Base-by-base conservation (phyloP, 30 jellyfish, hydroid and myxozoan species). In the Sanderia malayensis region DNA sequence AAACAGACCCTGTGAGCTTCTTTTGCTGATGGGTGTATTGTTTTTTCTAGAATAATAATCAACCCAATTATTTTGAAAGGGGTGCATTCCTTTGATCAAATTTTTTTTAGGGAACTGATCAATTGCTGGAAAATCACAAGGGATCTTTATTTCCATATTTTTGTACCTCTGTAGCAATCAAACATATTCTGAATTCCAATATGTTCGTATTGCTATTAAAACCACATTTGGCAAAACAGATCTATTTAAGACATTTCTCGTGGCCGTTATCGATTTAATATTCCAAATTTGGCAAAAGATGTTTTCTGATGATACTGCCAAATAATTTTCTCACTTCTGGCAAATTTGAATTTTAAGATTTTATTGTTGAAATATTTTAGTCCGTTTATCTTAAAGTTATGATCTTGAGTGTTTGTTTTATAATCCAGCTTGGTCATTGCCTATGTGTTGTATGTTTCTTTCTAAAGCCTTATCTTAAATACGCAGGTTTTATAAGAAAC, bases 341-440 rank as follows among this genome's bases (percentile, higher is more conserved):
- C 55, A 41, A 41, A 41, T 41, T 41, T 41, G 55, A 41, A 41
- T 41, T 41, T 41, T 6, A 41, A 41, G 8, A 41, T 41, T 41
- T 41, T 41, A 41, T 41, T 15, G 55, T 41, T 41, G 55, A 41
- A 41, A 15, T 41, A 41, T 41, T 41, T 41, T 41, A 41, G 55
- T 41, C 55, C 55, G 55, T 41, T 41, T 41, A 41, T 41, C 55
- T 41, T 41, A 41, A 41, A 41, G 55, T 41, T 41, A 41, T 41
- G 55, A 6, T 41, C 55, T 41, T 41, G 55, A 41, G 55, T 41
- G 55, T 41, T 41, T 41, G n/a, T n/a, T n/a, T n/a, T n/a, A 41
- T 41, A 41, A 41, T 41, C 55, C 55, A 41, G 55, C 55, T 41
- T 41, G 8, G 15, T 41, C 55, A 41, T 41, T 41, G 55, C 55